Base-by-base conservation (phyloP, 2,888 invertebrate genomes). In the Pyrrhosoma nymphula region DNA sequence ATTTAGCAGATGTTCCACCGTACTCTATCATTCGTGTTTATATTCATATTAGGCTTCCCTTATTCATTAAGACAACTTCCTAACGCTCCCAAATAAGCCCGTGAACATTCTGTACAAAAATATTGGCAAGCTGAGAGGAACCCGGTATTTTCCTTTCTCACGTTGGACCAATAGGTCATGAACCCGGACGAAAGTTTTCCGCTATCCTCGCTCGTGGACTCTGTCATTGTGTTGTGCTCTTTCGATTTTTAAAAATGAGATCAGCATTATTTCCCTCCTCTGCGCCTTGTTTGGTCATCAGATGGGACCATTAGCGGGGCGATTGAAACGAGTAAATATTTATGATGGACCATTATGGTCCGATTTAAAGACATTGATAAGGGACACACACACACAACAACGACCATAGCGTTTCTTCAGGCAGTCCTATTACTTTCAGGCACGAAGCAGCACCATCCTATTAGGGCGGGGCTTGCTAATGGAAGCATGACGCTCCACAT, bases 301-400 rank as follows among this genome's bases (percentile, higher is more conserved):
- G 69, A 69, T 69, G 69, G n/a, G n/a, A n/a, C 69, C 69, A 69
- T 69, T 69, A 69, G 69, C 69, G 69, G 47, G 47, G 69, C n/a
- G 69, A 69, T 69, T 10, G 23, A 69, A 69, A 69, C n/a, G 69
- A 26, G 69, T 69, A 69, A 69, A 69, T 26, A 69, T 69, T 69
- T 26, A 69, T 69, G 69, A n/a, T 69, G n/a, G 26, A 12, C 69
- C 69, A 23, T 69, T 69, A 69, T n/a, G 23, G n/a, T n/a, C 69
- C n/a, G 69, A 69, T 69, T 69, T 26, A 69, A 56, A 60, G 20
- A 69, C 69, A 69, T 69, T n/a, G 69, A n/a, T n/a, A 69, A 69
- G n/a, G 23, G 69, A 26, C 47, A 2, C 47, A 47, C 47, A 47
- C 47, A 4, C 47, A 4, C 47, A 8, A 8, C 47, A 2, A 47